Base-by-base conservation (phyloP, 2,113 vertebrate genomes). In the Lepidothrix coronata region DNA sequence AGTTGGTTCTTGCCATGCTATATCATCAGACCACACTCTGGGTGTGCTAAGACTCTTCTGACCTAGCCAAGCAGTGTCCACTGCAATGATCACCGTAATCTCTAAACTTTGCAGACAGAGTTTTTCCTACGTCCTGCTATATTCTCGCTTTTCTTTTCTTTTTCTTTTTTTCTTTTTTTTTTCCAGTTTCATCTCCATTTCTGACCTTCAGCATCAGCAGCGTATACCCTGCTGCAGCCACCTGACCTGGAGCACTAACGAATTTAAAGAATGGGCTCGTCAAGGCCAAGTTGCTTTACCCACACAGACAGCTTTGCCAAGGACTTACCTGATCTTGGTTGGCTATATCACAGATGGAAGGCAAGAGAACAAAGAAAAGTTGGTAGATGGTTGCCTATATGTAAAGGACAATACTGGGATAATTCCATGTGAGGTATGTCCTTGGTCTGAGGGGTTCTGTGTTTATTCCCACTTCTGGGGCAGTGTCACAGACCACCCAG, bases 281-380 rank as follows among this genome's bases (percentile, higher is more conserved):
- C 96, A 98, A 96, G 62, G 97, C 97, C 95, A 96, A 75, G 12
- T n/a, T 52, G 43, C 57, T 51, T 81, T 97, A 49, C 91, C 97
- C 0, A 44, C 12, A 23, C 88, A 97, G 16, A 91, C 17, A 8
- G 16, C 96, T 12, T 96, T 99, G 30, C 97, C 98, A 1, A 97
- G 98, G 28, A 96, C 98, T 72, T 98, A 97, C 78, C 92, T 99
- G 61, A 93, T 99, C 57, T 98, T 99, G 84, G 97, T 99, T 96
- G 98, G 98, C 85, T 98, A 92, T 65, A 92, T 99, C 89, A 97
- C 70, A 68, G 97, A 97, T 44, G 59, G 89, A 88, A 93, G 35
- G n/a, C 91, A 85, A 28, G 93, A 94, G n/a, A 89, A 44, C 28
- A 68, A 94, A 37, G 93, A 95, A 14, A n/a, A 82, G 39, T 8